Conservation (phyloP, 2,888 invertebrate genomes). For the Pristionchus mayeri region DNA sequence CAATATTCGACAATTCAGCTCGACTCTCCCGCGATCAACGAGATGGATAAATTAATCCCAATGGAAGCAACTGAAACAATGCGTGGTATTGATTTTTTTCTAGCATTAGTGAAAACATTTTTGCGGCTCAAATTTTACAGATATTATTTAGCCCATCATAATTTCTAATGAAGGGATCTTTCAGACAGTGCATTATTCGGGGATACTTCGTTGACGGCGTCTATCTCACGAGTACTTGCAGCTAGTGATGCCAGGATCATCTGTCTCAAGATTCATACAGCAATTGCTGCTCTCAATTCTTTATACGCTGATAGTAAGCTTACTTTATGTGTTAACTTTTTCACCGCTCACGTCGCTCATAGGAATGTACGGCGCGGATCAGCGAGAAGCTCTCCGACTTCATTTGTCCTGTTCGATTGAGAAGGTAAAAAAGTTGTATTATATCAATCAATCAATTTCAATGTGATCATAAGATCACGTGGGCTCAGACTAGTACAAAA, state of each 20-base stretch:
- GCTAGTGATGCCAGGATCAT: neutral
- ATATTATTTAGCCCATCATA: too few species aligned
- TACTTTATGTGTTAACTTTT: neutral
- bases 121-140: too few species aligned
- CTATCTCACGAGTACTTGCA: neutral
- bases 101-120: too few species aligned
- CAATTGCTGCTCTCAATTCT: neutral
- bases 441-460: neutral
- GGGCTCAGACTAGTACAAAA: too few species aligned
- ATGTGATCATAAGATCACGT: too few species aligned
- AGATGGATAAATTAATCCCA: too few species aligned
- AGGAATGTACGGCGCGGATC: slow-evolving; percentile 26
- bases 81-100: too few species aligned
- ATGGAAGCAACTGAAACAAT: too few species aligned
- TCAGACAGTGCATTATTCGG: neutral
- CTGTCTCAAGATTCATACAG: neutral
- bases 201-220: neutral
- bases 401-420: neutral
- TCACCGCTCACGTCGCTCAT: too few species aligned
- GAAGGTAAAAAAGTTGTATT: neutral
- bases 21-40: neutral
- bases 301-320: slow-evolving; percentile 19
- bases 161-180: neutral
- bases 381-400: neutral
- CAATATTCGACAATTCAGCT: neutral